Evolutionary conservation across 1,140 invertebrate genomes (phyloP).

Genomic region (Lethrus apterus): DNA sequence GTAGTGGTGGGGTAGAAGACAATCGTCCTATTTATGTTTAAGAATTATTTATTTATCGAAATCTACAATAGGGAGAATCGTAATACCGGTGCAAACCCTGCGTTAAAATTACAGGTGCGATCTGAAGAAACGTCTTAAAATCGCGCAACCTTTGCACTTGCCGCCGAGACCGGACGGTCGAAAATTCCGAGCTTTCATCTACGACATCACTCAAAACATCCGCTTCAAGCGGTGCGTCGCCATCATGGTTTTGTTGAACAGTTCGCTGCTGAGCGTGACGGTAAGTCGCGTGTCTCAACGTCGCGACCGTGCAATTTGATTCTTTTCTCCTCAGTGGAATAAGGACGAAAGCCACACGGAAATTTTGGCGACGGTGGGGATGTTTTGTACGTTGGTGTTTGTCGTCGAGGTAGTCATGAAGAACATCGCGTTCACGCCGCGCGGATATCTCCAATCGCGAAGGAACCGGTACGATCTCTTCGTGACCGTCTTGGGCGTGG

Average conservation of each 20-base stretch:
- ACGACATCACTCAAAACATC: slow-evolving; percentile 96
- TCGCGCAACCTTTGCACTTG: slow-evolving; percentile 96
- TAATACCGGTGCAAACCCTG: not conserved
- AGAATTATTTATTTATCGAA: no score
- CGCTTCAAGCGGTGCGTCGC: slow-evolving; percentile 93
- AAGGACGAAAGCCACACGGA: slow-evolving; percentile 69
- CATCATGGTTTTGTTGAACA: slow-evolving; percentile 86
- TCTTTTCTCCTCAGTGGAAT: slow-evolving; percentile 59
- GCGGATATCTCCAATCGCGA: slow-evolving; percentile 97
- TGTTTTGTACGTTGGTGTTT: slow-evolving; percentile 76
- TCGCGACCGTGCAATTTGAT: not conserved
- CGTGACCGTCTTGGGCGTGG: slow-evolving; percentile 91
- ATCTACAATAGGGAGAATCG: no score
- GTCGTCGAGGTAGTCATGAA: slow-evolving; percentile 96
- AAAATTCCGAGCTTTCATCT: slow-evolving; percentile 87
- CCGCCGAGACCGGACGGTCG: slow-evolving; percentile 92
- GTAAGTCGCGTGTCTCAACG: slow-evolving; percentile 51
- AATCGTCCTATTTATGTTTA: no score
- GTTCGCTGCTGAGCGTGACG: slow-evolving; percentile 83
- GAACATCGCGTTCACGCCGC: slow-evolving; percentile 95
- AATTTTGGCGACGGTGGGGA: slow-evolving; percentile 78
- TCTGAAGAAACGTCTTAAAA: slow-evolving; percentile 97
- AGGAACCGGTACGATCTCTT: slow-evolving; percentile 97
- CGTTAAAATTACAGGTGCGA: slow-evolving; percentile 66
- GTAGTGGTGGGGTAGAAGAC: no score